These are phyloP conservation scores for Scomber scombrus DNA, from an alignment of 2,113 vertebrate genomes.

Conservation along the genomic window DNA sequence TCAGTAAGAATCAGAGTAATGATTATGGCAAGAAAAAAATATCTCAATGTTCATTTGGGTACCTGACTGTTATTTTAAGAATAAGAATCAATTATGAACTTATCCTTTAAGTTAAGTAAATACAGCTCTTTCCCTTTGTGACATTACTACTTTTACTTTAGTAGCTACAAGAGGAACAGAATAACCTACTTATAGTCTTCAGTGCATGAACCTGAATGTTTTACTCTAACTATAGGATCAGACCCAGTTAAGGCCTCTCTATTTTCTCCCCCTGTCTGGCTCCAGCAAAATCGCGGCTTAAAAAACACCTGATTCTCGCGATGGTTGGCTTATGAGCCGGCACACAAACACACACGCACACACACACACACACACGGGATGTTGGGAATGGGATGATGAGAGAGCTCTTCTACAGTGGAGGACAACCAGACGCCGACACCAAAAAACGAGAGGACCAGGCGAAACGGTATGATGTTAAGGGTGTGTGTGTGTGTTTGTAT, in stretches of 20 bases:
- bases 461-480: conserved; percentile 47
- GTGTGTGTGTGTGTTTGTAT: not conserved
- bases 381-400: conserved; percentile 62
- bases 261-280: too few species aligned
- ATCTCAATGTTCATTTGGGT: too few species aligned
- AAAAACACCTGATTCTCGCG: conserved; percentile 74
- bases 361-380: conserved; percentile 44
- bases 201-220: not conserved
- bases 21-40: too few species aligned
- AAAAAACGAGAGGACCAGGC: conserved; percentile 30
- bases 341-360: not conserved
- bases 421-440: conserved; percentile 30
- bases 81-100: too few species aligned
- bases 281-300: not conserved
- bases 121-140: too few species aligned
- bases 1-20: too few species aligned
- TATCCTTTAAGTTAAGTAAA: too few species aligned
- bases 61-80: too few species aligned
- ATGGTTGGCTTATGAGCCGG: conserved; percentile 64
- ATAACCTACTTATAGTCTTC: not conserved
- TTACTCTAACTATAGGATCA: too few species aligned
- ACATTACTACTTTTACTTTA: too few species aligned
- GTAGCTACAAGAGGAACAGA: too few species aligned
- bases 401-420: conserved; percentile 49
- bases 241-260: not conserved